Conservation (phyloP, 2,113 vertebrate genomes). For the Tragelaphus strepsiceros region DNA sequence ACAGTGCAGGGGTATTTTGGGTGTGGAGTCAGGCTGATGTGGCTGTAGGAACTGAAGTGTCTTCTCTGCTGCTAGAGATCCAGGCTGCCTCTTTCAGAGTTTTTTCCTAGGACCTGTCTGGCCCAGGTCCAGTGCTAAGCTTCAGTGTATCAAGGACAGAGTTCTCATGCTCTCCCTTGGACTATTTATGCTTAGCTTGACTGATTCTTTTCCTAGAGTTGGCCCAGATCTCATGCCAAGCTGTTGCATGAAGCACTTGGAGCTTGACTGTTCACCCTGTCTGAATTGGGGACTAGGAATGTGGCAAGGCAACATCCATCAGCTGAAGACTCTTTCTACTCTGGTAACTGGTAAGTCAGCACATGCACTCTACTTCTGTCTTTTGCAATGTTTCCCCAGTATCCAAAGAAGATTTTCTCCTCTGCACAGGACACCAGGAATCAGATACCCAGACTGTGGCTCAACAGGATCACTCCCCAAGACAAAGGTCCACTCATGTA, state of each 20-base stretch:
- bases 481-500: not conserved
- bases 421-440: not conserved
- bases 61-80: not conserved
- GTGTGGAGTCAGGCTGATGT: not conserved
- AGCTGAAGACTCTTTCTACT: not conserved
- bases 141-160: too few relatives aligned
- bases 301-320: not conserved
- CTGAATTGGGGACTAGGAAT: too few relatives aligned
- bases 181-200: not conserved
- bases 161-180: not conserved
- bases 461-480: not conserved
- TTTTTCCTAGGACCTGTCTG: not conserved
- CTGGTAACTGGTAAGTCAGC: not conserved
- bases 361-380: not conserved
- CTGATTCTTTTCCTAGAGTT: not conserved
- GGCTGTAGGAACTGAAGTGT: not conserved
- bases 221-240: not conserved
- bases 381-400: not conserved
- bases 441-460: not conserved
- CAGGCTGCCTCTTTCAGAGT: not conserved
- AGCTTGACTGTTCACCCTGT: not conserved
- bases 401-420: not conserved
- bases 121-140: not conserved
- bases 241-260: not conserved
- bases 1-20: not conserved